phyloP scores from a whole-genome alignment of 2,113 vertebrate genomes.

The Chloroceryle aenea region DNA sequence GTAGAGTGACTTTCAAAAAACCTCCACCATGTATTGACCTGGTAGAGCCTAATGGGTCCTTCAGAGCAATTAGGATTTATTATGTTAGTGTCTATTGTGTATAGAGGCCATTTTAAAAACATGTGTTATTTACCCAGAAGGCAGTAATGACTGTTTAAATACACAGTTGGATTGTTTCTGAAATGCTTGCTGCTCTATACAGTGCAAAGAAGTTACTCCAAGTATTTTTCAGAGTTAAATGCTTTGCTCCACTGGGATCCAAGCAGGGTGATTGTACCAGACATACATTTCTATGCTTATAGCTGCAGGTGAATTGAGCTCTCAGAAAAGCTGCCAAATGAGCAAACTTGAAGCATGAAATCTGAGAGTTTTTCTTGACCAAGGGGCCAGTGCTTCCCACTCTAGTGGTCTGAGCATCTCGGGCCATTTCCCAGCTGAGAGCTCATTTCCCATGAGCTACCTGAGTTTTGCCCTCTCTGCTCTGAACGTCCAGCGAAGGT shows the following conservation, averaged over 20 bases:
- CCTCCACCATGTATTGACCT: slow-evolving; percentile 28
- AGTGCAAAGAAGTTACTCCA: slow-evolving; percentile 8
- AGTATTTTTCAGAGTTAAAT: slow-evolving; percentile 21
- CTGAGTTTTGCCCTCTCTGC: not conserved
- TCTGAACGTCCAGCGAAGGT: not conserved
- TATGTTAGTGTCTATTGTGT: slow-evolving; percentile 59
- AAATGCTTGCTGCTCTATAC: slow-evolving; percentile 9
- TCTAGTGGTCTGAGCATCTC: not conserved
- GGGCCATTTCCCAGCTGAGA: not conserved
- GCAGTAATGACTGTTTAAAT: slow-evolving; percentile 68
- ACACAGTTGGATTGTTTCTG: slow-evolving; percentile 17
- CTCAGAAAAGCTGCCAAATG: slow-evolving; percentile 15
- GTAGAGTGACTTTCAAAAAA: slow-evolving; percentile 59
- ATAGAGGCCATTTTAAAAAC: slow-evolving; percentile 59
- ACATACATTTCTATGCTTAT: not conserved
- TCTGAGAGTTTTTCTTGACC: not conserved
- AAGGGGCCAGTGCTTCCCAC: not conserved
- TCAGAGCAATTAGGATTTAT: slow-evolving; percentile 74
- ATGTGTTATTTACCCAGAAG: slow-evolving; percentile 70
- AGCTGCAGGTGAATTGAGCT: not conserved
- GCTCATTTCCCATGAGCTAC: not conserved
- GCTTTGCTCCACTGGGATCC: not conserved
- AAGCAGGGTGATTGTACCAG: not conserved
- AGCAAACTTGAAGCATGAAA: not conserved
- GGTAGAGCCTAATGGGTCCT: slow-evolving; percentile 71